Evolutionary conservation across 2,797 vertebrate species (phyloP).

Genomic region (Pampus argenteus): DNA sequence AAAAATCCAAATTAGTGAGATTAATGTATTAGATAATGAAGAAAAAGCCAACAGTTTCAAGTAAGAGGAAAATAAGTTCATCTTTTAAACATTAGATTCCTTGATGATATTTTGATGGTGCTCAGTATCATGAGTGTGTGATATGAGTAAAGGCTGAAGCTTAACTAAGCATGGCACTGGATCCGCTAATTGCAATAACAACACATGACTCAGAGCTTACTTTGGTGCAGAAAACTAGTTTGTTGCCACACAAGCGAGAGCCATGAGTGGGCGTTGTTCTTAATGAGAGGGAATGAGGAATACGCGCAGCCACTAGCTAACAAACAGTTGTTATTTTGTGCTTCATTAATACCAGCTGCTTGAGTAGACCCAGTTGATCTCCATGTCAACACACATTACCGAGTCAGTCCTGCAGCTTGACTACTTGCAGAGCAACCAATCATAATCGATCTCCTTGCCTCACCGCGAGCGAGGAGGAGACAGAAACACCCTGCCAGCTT

Average conservation of each 20-base stretch:
- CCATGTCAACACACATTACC: conserved; percentile 73
- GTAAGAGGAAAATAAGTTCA: neutral
- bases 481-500: conserved; percentile 51
- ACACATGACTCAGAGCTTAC: conserved; percentile 27
- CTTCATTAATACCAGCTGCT: conserved; percentile 76
- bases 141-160: conserved; percentile 20
- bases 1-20: neutral
- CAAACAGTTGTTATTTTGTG: conserved; percentile 70
- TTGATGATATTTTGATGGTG: conserved; percentile 12
- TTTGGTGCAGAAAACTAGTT: conserved; percentile 30
- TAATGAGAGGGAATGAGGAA: conserved; percentile 60
- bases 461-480: conserved; percentile 26
- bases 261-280: conserved; percentile 42
- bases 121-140: neutral
- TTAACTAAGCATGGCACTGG: conserved; percentile 29
- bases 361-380: conserved; percentile 66
- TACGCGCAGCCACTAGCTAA: conserved; percentile 49
- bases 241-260: conserved; percentile 44
- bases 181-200: conserved; percentile 46
- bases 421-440: conserved; percentile 67
- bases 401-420: conserved; percentile 68
- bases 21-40: neutral
- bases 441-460: conserved; percentile 68
- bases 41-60: neutral
- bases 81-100: conserved; percentile 11